phyloP scores from a whole-genome alignment of 2,113 vertebrate species.

The Cochlearius cochlearius region DNA sequence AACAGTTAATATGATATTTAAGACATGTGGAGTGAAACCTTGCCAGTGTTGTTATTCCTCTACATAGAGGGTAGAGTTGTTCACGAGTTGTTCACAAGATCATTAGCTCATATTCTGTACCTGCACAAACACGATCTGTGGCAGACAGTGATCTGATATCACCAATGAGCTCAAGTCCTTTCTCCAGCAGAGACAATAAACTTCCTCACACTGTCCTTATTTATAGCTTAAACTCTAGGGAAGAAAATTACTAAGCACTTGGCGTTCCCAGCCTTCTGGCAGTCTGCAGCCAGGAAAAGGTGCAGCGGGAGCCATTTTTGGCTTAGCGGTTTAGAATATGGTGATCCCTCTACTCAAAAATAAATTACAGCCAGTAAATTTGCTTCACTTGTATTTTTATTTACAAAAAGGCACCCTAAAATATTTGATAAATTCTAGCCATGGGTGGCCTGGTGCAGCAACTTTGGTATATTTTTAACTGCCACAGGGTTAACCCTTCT shows the following conservation, averaged over 20 bases:
- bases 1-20: background rate
- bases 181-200: background rate
- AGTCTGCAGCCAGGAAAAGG: background rate
- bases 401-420: background rate
- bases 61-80: too few relatives aligned
- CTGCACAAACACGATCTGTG: background rate
- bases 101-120: background rate
- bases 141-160: rapidly evolving
- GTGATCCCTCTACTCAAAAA: background rate
- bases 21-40: background rate
- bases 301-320: background rate
- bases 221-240: background rate
- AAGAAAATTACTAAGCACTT: background rate
- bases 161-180: background rate
- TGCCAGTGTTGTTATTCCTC: background rate
- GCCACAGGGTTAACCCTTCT: background rate
- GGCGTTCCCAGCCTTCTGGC: background rate
- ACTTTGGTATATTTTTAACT: background rate
- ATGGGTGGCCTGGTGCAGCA: background rate
- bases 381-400: background rate
- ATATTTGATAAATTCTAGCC: background rate
- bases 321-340: background rate
- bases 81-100: background rate
- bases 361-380: background rate
- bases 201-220: background rate